Evolutionary conservation across 2,888 invertebrate species (phyloP).

Genomic region (Sthenelais limicola): DNA sequence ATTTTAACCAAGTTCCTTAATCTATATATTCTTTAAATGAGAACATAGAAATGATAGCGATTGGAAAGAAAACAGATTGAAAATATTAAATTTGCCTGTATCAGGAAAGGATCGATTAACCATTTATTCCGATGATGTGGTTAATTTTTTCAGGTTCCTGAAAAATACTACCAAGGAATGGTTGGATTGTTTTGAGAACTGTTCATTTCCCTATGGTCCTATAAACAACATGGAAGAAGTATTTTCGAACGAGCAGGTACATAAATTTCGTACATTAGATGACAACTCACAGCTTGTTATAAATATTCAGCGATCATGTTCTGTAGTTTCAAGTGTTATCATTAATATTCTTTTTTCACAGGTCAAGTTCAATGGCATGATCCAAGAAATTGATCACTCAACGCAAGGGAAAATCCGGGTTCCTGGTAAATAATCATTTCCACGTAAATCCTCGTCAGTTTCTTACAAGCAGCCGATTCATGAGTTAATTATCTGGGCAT

Average conservation of each 20-base stretch:
- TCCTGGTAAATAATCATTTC: constrained; percentile 66
- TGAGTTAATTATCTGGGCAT: too few species aligned
- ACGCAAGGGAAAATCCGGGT: constrained; percentile 80
- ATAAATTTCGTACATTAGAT: neutral
- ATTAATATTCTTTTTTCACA: constrained; percentile 45
- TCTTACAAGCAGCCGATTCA: too few species aligned
- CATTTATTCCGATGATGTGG: neutral
- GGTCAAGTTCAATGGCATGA: constrained; percentile 68
- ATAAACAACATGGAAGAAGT: constrained; percentile 89
- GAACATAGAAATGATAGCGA: too few species aligned
- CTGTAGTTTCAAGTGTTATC: neutral
- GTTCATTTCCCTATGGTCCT: constrained; percentile 90
- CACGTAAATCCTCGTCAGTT: too few species aligned
- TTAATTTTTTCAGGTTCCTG: constrained; percentile 71
- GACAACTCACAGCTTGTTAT: constrained; percentile 1
- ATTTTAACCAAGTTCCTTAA: too few species aligned
- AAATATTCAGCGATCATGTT: neutral
- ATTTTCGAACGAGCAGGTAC: constrained; percentile 89
- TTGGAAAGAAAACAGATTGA: too few species aligned
- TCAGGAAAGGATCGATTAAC: too few species aligned
- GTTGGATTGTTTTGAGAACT: constrained; percentile 80
- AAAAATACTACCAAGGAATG: constrained; percentile 83
- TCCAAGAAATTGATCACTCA: constrained; percentile 76
- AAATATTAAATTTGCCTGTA: too few species aligned
- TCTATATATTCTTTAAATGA: too few species aligned